Base-by-base conservation (phyloP, 1,140 invertebrate genomes). In the Ptiloglossa arizonensis region DNA sequence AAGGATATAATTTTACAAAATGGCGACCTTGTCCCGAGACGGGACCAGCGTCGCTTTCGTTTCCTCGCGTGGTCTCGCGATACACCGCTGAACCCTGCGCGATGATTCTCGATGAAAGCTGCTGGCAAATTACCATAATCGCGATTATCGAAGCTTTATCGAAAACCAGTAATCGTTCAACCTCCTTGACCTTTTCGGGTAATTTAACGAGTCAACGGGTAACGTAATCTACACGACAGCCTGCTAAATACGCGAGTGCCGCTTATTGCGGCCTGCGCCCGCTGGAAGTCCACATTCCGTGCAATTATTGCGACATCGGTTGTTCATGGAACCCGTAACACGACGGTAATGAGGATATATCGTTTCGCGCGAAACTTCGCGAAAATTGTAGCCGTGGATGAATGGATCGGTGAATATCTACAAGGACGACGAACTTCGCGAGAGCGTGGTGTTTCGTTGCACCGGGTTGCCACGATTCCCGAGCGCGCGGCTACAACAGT, bases 201-300 rank as follows among this genome's bases (percentile, higher is more conserved):
- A 76, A 76, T 69, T 76, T 69, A 69, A 41, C 73, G 52, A 48
- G 52, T 57, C 41, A 27, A 59, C 73, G 63, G 32, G n/a, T 69
- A 76, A 76, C 44, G 54, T 52, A 69, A 76, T 76, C 68, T 48
- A 69, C 64, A 46, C 44, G 73, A 48, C 64, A 69, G 63, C 52
- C 64, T 35, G 32, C 38, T 69, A 76, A 76, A 68, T 76, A 76
- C 54, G 17, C 73, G 35, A 66, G n/a, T 27, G 64, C 52, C 64
- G 66, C 64, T 68, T 69, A 74, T 74, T 74, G 66, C 32, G 50
- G 35, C 71, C 15, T 24, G 41, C 27, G 19, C 29, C 27, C 46
- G 62, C 15, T 74, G n/a, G 50, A 56, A 74, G 50, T 56, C 71
- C 60, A 56, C 71, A 74, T 74, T 74, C 60, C 71, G 50, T n/a